Conservation (phyloP, 2,888 invertebrate genomes). For the Prosopocoilus inquinatus region DNA sequence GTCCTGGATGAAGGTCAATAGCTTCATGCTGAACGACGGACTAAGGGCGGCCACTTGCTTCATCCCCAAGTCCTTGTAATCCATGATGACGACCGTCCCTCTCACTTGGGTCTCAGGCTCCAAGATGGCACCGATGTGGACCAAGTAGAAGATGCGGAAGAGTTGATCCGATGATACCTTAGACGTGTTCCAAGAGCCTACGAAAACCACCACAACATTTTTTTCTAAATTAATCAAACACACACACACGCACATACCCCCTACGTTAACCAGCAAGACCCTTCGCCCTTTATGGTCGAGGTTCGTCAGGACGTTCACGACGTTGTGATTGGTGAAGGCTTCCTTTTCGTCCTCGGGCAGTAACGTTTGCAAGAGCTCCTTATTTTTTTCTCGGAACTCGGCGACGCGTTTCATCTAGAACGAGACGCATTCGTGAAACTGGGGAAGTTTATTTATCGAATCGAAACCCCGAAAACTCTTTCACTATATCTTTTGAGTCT, state of each 20-base stretch:
- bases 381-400: constrained; percentile 72
- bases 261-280: constrained; percentile 70
- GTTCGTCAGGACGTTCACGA: constrained; percentile 74
- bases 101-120: constrained; percentile 79
- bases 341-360: constrained; percentile 66
- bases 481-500: not conserved
- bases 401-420: constrained; percentile 73
- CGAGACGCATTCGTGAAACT: constrained; percentile 5
- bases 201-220: constrained; percentile 2
- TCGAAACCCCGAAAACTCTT: not conserved
- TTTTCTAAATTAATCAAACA: not conserved
- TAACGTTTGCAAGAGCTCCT: constrained; percentile 61
- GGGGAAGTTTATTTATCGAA: not conserved
- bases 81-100: constrained; percentile 80
- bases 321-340: constrained; percentile 68
- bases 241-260: constrained; percentile 55
- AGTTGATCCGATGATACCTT: constrained; percentile 71
- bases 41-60: constrained; percentile 67
- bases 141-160: constrained; percentile 75
- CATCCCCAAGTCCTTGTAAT: constrained; percentile 75
- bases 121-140: constrained; percentile 74
- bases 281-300: constrained; percentile 75
- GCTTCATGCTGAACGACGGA: constrained; percentile 72
- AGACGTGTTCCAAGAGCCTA: constrained; percentile 73
- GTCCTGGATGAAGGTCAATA: constrained; percentile 81